Conservation (phyloP, 2,888 invertebrate species). For the Priocnemis perturbator region DNA sequence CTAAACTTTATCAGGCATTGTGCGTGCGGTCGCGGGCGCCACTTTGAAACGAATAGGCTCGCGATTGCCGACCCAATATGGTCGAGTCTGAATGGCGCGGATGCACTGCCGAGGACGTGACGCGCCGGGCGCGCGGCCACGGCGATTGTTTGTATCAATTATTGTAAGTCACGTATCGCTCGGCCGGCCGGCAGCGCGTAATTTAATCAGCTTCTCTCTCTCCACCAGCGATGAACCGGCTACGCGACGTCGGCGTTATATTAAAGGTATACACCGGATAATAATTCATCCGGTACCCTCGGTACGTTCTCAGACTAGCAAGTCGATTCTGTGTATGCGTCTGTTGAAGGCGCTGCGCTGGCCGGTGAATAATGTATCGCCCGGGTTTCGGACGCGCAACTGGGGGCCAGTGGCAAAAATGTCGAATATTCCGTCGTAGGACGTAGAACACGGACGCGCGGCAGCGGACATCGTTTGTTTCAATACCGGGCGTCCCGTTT, state of each 20-base stretch:
- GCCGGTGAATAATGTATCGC: no score
- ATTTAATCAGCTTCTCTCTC: conserved; percentile 60
- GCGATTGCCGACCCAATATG: conserved; percentile 44
- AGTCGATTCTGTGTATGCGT: no score
- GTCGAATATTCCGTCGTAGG: no score
- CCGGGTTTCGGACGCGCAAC: no score
- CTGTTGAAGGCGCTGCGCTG: no score
- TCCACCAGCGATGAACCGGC: conserved; percentile 6
- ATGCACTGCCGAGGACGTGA: conserved; percentile 13
- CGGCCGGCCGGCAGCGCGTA: conserved; percentile 46
- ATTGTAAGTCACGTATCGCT: conserved; percentile 71
- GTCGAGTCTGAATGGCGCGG: conserved; percentile 12
- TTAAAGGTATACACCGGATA: conserved; percentile 8
- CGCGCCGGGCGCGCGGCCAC: conserved; percentile 3
- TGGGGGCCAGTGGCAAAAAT: no score
- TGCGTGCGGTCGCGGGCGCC: conserved; percentile 34
- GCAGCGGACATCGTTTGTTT: no score
- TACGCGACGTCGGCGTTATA: background rate
- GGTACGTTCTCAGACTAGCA: no score
- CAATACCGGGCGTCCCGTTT: background rate
- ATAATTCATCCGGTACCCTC: conserved; percentile 3
- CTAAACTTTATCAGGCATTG: conserved; percentile 58
- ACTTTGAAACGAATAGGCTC: conserved; percentile 52
- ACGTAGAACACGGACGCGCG: no score
- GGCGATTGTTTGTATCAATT: conserved; percentile 67